These are phyloP conservation scores for Antheraea mylitta DNA, from an alignment of 1,140 invertebrate genomes.

Conservation along the genomic window DNA sequence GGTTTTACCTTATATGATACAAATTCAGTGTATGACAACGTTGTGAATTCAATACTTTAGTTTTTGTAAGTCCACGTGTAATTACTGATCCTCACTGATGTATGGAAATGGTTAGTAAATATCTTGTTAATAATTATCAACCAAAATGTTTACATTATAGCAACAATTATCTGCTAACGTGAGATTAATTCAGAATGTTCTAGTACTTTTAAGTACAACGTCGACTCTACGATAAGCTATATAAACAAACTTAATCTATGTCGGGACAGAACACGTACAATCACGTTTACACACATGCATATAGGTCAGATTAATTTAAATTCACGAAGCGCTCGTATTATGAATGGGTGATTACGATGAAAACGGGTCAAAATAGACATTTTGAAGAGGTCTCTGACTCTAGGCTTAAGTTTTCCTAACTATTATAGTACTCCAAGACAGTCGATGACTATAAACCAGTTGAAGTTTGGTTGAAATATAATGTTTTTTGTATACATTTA, in stretches of 20 bases:
- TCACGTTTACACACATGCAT: slow-evolving; percentile 5
- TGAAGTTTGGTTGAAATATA: background rate
- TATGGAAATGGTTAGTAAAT: no score
- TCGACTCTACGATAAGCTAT: background rate
- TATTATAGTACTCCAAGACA: background rate
- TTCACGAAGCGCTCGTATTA: slow-evolving; percentile 11
- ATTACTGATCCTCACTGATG: no score
- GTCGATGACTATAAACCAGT: background rate
- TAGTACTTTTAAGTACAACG: background rate
- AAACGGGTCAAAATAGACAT: slow-evolving; percentile 13
- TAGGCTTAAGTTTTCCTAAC: background rate
- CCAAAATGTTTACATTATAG: no score
- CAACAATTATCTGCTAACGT: no score
- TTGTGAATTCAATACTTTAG: no score
- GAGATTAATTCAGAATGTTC: no score
- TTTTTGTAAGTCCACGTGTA: no score
- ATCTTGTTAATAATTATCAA: no score
- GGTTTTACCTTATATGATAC: no score
- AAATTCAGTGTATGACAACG: no score
- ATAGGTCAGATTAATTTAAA: slow-evolving; percentile 15
- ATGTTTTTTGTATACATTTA: background rate
- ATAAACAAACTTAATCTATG: background rate
- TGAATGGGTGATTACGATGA: slow-evolving; percentile 14
- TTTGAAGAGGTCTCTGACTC: slow-evolving; percentile 6
- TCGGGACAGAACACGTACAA: slow-evolving; percentile 3